Base-by-base conservation (phyloP, 2,113 vertebrate genomes). In the Neoarius graeffei region DNA sequence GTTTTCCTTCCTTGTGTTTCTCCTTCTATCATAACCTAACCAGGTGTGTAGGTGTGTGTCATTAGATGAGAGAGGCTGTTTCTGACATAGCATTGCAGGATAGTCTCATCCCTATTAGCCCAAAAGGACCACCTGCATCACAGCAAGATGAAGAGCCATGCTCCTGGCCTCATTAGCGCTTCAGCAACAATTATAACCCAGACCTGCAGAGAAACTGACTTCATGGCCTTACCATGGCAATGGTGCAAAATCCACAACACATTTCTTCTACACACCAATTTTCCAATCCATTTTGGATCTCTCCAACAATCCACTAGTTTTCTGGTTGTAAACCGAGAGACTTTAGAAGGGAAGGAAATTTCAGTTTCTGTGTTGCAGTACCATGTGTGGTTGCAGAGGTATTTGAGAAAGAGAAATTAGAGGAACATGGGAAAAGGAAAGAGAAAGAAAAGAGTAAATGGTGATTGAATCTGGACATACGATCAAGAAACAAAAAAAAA, bases 161-260 rank as follows among this genome's bases (percentile, higher is more conserved):
- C 77, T 90, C 57, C 69, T 20, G 62, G 86, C 86, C 88, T 91
- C 86, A 88, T 89, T 89, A 91, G 74, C 35, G 86, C 86, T 84
- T 69, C 69, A 17, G 42, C 62, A 85, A 81, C 88, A 88, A 86
- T 86, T 85, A 79, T 84, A 48, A 56, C 23, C 35, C 74, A 81
- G 62, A 76, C 79, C 77, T 87, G 86, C 83, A 80, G 77, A 87
- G 85, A 89, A 87, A 79, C 54, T 14, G 69, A 87, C 87, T 86
- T 77, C 76, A 67, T 79, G 71, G 30, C 54, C 50, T 84, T 82
- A 56, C 30, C 82, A 60, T 64, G 57, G 64, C 66, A 42, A 27
- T 35, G 64, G 54, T 80, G 76, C 25, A 59, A 62, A 82, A n/a
- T 84, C 84, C 23, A 56, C 9, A 62, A 82, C 27, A 62, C 19